Evolutionary conservation across 2,797 vertebrate genomes (phyloP), one percentile per base, ranked within the genome.

Genomic region (Acropternis orthonyx): DNA sequence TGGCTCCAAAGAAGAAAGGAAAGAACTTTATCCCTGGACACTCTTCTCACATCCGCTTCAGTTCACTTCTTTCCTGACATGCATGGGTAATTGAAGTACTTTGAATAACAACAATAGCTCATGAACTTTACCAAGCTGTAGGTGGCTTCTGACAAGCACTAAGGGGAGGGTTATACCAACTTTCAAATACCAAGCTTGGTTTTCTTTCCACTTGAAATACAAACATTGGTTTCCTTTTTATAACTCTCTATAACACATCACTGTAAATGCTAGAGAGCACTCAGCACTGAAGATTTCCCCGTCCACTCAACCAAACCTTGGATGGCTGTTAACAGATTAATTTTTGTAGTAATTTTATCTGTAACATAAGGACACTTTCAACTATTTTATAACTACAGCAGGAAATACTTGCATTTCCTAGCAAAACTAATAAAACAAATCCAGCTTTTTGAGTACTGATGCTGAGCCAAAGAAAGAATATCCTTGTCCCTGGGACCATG

Each of bases 51-150:
- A 44, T 11, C 2, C 0, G 6, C 54, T 55, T 48, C 46, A 9
- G 32, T 10, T 81, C 24, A 9, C 48, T 63, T 32, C 51, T 67
- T 13, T 69, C 4, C 4, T 34, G 28, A 12, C 41, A 17, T 14
- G 22, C 49, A 16, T 0, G 1, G 69, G 14, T 59, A 43, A 62
- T 18, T 19, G 30, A 36, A 44, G 6, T 9, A 11, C 24, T 49
- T 46, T 16, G 19, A 61, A 36, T 17, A 59, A 69, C 30, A 58
- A 27, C 15, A 27, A 63, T 24, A 63, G 14, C 32, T 23, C 32
- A 23, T 26, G 44, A 28, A 44, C 13, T 39, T 44, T 2, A 7
- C 24, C 0, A 0, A 30, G 44, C 44, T 48, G 56, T 9, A 26
- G 27, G 5, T n/a, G 37, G 28, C 54, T 81, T 18, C 52, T 63